Evolutionary conservation across 2,888 invertebrate species (phyloP).

Genomic region (Ernsta delagoae): DNA sequence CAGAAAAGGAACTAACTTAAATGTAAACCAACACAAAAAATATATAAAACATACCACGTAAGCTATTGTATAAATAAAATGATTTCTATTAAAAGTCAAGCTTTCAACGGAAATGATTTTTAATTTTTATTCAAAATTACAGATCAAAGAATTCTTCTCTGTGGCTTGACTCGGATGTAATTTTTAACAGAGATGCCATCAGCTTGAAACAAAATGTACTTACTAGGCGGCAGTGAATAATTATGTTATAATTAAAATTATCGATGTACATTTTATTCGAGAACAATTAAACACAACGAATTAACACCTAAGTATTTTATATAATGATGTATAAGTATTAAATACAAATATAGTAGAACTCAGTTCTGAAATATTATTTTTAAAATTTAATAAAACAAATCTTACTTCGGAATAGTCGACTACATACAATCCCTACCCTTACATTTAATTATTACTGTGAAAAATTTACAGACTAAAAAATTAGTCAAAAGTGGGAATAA

Average conservation of each 20-base stretch:
- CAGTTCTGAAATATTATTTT: background rate
- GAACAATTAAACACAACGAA: background rate
- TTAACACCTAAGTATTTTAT: background rate
- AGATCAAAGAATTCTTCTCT: too few species aligned
- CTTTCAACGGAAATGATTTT: background rate
- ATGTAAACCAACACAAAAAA: background rate
- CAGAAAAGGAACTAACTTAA: conserved; percentile 62
- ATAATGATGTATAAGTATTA: too few species aligned
- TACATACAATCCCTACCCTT: too few species aligned
- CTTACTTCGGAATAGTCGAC: too few species aligned
- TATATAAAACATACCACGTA: background rate
- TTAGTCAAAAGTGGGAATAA: too few species aligned
- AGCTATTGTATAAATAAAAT: background rate
- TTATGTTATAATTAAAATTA: background rate
- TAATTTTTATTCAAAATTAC: too few species aligned
- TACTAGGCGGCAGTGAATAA: conserved; percentile 25
- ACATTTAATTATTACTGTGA: too few species aligned
- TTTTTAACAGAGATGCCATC: background rate
- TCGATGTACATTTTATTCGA: conserved; percentile 1
- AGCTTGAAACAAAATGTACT: background rate
- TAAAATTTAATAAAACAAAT: background rate
- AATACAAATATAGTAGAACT: background rate
- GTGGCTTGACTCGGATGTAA: background rate
- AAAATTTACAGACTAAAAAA: too few species aligned
- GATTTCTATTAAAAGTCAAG: background rate